These are phyloP conservation scores for Leiothrix lutea DNA, from an alignment of 2,113 vertebrate species.

Conservation along the genomic window DNA sequence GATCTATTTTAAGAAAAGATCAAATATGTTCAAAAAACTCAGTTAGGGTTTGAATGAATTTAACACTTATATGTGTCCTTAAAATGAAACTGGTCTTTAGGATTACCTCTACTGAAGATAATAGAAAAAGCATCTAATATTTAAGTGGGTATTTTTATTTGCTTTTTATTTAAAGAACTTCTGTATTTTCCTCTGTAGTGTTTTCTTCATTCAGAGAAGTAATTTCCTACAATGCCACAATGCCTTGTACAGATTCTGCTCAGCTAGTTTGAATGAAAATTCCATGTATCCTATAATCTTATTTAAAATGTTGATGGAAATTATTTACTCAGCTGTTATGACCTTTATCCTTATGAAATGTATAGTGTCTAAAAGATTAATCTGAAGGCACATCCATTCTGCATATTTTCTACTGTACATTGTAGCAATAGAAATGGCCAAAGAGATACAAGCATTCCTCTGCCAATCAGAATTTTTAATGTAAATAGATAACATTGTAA, in stretches of 20 bases:
- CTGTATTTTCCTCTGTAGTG: neutral
- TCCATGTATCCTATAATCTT: neutral
- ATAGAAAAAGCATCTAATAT: neutral
- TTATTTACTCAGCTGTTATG: conserved; percentile 54
- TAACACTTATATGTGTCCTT: neutral
- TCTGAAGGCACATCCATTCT: conserved; percentile 19
- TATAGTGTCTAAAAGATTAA: conserved; percentile 52
- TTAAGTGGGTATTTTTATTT: neutral
- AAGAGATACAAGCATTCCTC: neutral
- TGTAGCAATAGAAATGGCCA: neutral
- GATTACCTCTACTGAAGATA: neutral
- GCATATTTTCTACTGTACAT: neutral
- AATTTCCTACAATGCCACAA: neutral
- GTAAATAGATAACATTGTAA: neutral
- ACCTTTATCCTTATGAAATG: conserved; percentile 60
- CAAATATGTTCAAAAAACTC: neutral
- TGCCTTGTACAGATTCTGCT: neutral
- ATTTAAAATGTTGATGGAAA: conserved; percentile 58
- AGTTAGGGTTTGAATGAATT: neutral
- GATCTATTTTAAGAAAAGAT: neutral
- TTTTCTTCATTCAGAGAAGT: neutral
- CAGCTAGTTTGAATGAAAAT: conserved; percentile 31
- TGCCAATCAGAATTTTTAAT: neutral
- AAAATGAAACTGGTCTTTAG: neutral
- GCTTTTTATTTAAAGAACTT: neutral